Base-by-base conservation (phyloP, 2,113 vertebrate species). In the Sturnira hondurensis region DNA sequence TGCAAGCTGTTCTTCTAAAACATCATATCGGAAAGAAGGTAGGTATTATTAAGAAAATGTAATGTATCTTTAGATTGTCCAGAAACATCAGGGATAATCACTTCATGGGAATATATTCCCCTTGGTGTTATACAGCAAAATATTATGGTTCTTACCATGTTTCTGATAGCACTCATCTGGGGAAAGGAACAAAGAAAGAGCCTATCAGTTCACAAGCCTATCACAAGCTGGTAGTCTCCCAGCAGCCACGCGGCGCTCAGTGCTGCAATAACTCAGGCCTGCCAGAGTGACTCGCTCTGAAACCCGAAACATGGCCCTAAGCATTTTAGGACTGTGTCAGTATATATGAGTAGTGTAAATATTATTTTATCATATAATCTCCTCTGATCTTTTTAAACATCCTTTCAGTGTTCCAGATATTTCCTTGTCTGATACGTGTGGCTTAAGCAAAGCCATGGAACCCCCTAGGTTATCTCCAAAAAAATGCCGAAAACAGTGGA, bases 1-100 rank as follows among this genome's bases (percentile, higher is more conserved):
- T 97, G 98, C 98, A 99, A 98, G 98, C 98, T 99, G 98, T 99
- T 98, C 98, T 97, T 98, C 98, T 98, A 98, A 98, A 98, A 98
- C 98, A 98, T 98, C 98, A 95, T 98, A 98, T 98, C 98, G 98
- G 97, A 98, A 98, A 98, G 98, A 98, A 98, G 95, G 98, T 97
- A 98, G 97, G 97, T 95, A 98, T 98, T 98, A 98, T 98, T 98
- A 98, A 96, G 98, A 98, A 97, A 98, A 98, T 97, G 98, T 98
- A 98, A 98, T 97, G 98, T 98, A 98, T 98, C 98, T 98, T 98
- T 98, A 97, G 97, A 98, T 98, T 98, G 98, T 98, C 98, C 95
- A 98, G 97, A 98, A 98, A 98, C 97, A 98, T 98, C 98, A 98
- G 98, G 97, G 98, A 98, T 98, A 98, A 98, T 98, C 97, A 77